Percentiles rank a stretch among this genome's conserved stretches.
phyloP scores from a whole-genome alignment of 2,797 vertebrate species.

The Mallotus villosus region DNA sequence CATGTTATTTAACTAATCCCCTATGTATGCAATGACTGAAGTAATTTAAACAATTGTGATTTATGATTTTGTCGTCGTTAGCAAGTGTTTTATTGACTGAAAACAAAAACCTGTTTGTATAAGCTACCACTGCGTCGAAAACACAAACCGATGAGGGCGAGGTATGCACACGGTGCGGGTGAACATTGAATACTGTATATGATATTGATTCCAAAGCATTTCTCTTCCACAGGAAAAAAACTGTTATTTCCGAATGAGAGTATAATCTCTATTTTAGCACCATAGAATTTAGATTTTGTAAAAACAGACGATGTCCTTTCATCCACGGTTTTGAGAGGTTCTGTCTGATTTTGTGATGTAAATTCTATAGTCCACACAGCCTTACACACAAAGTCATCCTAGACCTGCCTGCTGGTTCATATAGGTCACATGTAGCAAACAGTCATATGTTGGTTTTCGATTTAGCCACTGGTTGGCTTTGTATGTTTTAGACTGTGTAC shows the following conservation, averaged over 20 bases:
- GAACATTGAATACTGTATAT: constrained; percentile 12
- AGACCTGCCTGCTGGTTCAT: constrained; percentile 62
- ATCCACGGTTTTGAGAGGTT: background rate
- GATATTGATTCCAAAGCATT: constrained; percentile 39
- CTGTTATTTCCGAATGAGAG: constrained; percentile 11
- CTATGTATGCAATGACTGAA: constrained; percentile 39
- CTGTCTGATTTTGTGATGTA: constrained; percentile 17
- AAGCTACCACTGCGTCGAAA: constrained; percentile 56
- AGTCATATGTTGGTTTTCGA: constrained; percentile 50
- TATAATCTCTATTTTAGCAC: constrained; percentile 19
- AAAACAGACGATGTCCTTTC: constrained; percentile 19
- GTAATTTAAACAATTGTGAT: constrained; percentile 39
- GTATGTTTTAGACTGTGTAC: constrained; percentile 42
- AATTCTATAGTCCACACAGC: constrained; percentile 32
- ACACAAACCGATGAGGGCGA: constrained; percentile 18
- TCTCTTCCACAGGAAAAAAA: constrained; percentile 9
- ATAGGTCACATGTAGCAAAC: constrained; percentile 54
- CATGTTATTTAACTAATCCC: constrained; percentile 39
- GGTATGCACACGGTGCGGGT: constrained; percentile 22
- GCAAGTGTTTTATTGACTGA: constrained; percentile 51
- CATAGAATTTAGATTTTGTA: constrained; percentile 22
- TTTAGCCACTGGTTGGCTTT: constrained; percentile 65
- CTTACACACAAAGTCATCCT: constrained; percentile 37
- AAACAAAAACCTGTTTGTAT: constrained; percentile 32
- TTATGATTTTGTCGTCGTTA: constrained; percentile 46